Evolutionary conservation across 2,113 vertebrate genomes (phyloP).

Genomic region (Pitta sordida): DNA sequence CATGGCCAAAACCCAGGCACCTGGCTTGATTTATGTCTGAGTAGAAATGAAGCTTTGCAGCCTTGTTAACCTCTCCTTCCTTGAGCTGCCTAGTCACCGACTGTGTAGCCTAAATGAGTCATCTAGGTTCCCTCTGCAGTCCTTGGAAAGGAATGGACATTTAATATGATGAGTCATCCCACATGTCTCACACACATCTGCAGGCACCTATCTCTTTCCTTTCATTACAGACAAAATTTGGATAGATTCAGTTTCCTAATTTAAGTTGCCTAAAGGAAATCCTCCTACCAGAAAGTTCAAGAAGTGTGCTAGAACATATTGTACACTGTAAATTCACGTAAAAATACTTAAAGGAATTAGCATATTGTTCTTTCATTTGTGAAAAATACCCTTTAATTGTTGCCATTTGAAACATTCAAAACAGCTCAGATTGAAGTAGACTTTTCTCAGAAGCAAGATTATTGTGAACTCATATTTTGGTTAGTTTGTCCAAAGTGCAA

Average conservation of each 20-base stretch:
- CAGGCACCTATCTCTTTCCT: not conserved
- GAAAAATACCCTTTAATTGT: not conserved
- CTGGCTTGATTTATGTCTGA: not conserved
- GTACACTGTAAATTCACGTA: not conserved
- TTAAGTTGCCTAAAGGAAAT: not conserved
- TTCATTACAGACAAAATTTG: not conserved
- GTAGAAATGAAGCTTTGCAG: not conserved
- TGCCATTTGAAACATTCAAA: not conserved
- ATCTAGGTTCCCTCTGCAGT: not conserved
- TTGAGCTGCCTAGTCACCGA: not conserved
- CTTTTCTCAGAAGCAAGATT: not conserved
- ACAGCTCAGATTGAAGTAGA: not conserved
- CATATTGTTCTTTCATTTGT: not conserved
- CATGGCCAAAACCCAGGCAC: not conserved
- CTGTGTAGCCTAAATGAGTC: constrained; percentile 24
- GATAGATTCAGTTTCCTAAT: not conserved
- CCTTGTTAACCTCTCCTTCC: not conserved
- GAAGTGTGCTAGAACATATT: not conserved
- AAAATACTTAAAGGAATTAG: not conserved
- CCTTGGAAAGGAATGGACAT: not conserved
- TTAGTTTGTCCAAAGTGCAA: not conserved
- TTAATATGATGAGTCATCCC: not conserved
- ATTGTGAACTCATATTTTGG: not conserved
- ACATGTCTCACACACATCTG: not conserved
- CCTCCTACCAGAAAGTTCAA: not conserved